Base-by-base conservation (phyloP, 1,140 invertebrate species). In the Acromyrmex charruanus region DNA sequence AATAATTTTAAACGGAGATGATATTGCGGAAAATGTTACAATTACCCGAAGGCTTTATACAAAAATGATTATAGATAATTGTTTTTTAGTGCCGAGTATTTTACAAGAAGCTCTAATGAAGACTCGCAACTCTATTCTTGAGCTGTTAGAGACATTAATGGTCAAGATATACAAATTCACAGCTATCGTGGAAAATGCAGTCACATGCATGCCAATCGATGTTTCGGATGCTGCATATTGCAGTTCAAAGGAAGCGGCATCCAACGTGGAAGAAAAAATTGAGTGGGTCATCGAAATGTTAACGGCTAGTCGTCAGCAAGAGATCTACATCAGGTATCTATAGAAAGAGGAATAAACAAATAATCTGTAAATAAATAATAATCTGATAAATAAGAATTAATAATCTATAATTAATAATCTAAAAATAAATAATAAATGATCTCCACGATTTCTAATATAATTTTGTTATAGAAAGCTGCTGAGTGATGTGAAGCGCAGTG, bases 121-220 rank as follows among this genome's bases (percentile, higher is more conserved):
- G 7, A 96, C 96, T 3, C 92, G 95, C 2, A 91, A 95, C 0
- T 94, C 96, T 0, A 93, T 97, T 4, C 95, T 97, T 5, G 95
- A 96, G 71, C 91, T 95, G 0, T 91, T 97, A 1, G 95, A 96
- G 58, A 88, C 93, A 0, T 94, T 97, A 7, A 97, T 97, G 96
- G 94, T 96, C 58, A 95, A 95, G 51, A 95, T 97, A 2, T 97
- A 97, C 91, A 94, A 95, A 59, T 94, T 97, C 35, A 97, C 97
- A 3, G 96, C 96, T 0, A 94, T 95, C 0, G 90, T 96, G 0
- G 96, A 97, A 49, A 95, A 87, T 6, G 63, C 81, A 7, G 49
- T 66, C 10, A n/a, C 31, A 1, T 14, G 25, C 21, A 6, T 18
- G 6, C 71, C 49, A n/a, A 66, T 18, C 21, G 55, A 59, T 10